Evolutionary conservation across 2,888 invertebrate species (phyloP).

Genomic region (Theretra japonica): DNA sequence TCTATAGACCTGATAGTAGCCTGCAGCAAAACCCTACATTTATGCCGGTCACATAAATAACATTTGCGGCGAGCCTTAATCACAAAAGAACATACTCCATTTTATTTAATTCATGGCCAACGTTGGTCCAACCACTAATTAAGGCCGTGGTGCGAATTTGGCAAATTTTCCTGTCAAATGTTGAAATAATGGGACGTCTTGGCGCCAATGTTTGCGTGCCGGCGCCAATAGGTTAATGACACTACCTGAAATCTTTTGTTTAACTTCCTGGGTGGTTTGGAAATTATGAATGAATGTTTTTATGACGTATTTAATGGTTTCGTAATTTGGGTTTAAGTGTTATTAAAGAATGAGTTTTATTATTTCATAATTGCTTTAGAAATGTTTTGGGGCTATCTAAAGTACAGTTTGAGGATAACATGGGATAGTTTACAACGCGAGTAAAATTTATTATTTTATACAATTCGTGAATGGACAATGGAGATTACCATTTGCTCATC

Average conservation of each 20-base stretch:
- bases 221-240: constrained; percentile 27
- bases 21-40: neutral
- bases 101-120: neutral
- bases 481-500: neutral
- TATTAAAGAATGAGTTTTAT: neutral
- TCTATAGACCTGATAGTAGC: no score
- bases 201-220: constrained; percentile 29
- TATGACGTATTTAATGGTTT: neutral
- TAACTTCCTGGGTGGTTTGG: constrained; percentile 31
- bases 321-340: neutral
- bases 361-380: constrained; percentile 12
- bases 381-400: neutral
- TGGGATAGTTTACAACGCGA: neutral
- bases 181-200: constrained; percentile 28
- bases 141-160: constrained; percentile 18
- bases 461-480: neutral
- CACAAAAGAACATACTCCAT: constrained; percentile 8
- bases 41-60: constrained; percentile 17
- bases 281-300: constrained; percentile 31
- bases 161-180: constrained; percentile 30
- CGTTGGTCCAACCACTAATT: constrained; percentile 28
- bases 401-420: neutral
- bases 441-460: neutral
- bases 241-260: constrained; percentile 28
- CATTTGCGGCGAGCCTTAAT: constrained; percentile 1